Evolutionary conservation across 2,888 invertebrate genomes (phyloP).

Genomic region (Slavum lentiscoides): DNA sequence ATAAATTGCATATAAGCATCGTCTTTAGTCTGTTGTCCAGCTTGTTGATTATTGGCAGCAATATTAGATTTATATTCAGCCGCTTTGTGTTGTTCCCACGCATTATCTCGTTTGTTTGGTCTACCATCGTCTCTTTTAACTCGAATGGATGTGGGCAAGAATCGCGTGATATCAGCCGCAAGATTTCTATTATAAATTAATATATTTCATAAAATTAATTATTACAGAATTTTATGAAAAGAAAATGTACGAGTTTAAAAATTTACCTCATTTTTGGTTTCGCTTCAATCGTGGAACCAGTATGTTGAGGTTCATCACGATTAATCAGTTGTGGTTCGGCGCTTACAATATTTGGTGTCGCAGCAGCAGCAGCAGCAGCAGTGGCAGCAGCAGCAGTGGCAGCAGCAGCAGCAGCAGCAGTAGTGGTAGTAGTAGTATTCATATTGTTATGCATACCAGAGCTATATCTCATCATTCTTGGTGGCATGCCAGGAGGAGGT

Average conservation of each 20-base stretch:
- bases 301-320: constrained; percentile 64
- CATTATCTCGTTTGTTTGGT: constrained; percentile 39
- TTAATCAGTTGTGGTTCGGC: constrained; percentile 82
- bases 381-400: constrained; percentile 29
- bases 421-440: constrained; percentile 36
- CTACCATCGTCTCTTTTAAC: constrained; percentile 79
- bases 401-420: constrained; percentile 28
- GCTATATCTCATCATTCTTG: constrained; percentile 57
- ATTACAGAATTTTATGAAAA: neutral
- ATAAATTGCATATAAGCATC: constrained; percentile 99
- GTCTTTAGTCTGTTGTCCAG: constrained; percentile 76
- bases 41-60: constrained; percentile 52
- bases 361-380: constrained; percentile 17
- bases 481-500: constrained; percentile 65
- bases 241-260: neutral
- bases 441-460: constrained; percentile 45
- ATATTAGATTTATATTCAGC: constrained; percentile 50
- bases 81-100: constrained; percentile 50
- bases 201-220: constrained; percentile 16
- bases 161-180: constrained; percentile 91
- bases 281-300: constrained; percentile 82
- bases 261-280: constrained; percentile 83
- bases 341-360: constrained; percentile 72
- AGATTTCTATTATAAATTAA: constrained; percentile 67
- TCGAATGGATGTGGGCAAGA: constrained; percentile 89